Evolutionary conservation across 2,797 vertebrate species (phyloP), one percentile per base, ranked within the genome.

Genomic region (Taenioides sp.): DNA sequence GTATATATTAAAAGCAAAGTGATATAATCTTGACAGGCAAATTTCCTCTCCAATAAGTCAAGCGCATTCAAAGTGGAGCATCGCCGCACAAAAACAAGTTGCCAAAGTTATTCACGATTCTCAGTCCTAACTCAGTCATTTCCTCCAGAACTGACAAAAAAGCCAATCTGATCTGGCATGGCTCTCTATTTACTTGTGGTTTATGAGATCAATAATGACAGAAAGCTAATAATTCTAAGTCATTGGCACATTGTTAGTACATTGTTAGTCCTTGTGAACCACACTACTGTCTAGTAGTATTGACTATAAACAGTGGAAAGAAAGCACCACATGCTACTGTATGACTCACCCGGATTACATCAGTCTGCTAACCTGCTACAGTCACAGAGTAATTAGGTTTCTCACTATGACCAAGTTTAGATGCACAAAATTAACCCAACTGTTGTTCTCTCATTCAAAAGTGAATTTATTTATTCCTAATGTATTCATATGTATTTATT

Each of bases 1-100:
- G 80, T 89, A 80, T 89, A 89, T 90, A 89, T 89, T 88, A 83
- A 89, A 90, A 83, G 76, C 83, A 89, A 87, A 72, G 34, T 76
- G 87, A 92, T 91, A 86, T 28, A 28, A 89, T 89, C 90, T 89
- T 87, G 90, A 90, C 91, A 88, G 84, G 86, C 89, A 91, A 90
- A 92, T 92, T 91, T 92, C 91, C 91, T 90, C 82, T 80, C 82
- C 81, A 89, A 88, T 89, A 84, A 91, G 87, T 82, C 83, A 77
- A 80, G 77, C 65, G 70, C 80, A 89, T 88, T 91, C 72, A 84
- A 89, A 87, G 80, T 76, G 83, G 82, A 83, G 84, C 84, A 79
- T 84, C 76, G 79, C 71, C 67, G 78, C 81, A 74, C 76, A 85
- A 87, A 90, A 90, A 86, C 80, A 91, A 90, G 83, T 84, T 82